A percentile compares a stretch with the other conserved stretches of the same genome.
Evolutionary conservation across 1,140 invertebrate genomes (phyloP).

Genomic region (Drosophila busckii): DNA sequence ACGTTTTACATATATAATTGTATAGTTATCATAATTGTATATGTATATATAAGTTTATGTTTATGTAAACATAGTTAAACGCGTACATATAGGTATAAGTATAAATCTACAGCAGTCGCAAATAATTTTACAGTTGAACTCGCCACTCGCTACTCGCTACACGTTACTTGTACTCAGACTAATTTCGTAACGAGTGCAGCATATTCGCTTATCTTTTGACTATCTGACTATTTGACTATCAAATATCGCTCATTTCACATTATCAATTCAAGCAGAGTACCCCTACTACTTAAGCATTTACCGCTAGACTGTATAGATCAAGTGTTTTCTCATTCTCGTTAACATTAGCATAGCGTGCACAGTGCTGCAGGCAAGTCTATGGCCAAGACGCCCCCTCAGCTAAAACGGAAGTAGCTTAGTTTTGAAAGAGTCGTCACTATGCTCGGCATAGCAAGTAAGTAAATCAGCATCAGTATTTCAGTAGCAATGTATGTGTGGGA

Average conservation of each 20-base stretch:
- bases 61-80: conserved; percentile 61
- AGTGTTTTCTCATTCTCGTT: conserved; percentile 49
- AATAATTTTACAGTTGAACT: conserved; percentile 63
- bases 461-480: conserved; percentile 3
- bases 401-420: conserved; percentile 3
- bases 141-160: not conserved
- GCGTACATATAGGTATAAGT: conserved; percentile 34
- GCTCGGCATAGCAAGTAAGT: conserved; percentile 9
- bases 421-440: conserved; percentile 15
- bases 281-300: conserved; percentile 54
- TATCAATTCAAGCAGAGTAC: conserved; percentile 32
- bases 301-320: conserved; percentile 59
- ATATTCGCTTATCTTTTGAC: conserved; percentile 7
- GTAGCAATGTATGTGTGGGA: not conserved
- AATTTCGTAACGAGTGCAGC: conserved; percentile 33
- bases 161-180: conserved; percentile 10
- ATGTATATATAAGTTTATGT: conserved; percentile 36
- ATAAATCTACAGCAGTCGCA: conserved; percentile 69
- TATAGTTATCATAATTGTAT: conserved; percentile 39
- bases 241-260: conserved; percentile 62
- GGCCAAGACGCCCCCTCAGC: conserved; percentile 11
- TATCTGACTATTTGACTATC: conserved; percentile 51
- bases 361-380: conserved; percentile 6
- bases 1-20: conserved; percentile 40
- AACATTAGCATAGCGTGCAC: conserved; percentile 27